Evolutionary conservation across 2,113 vertebrate genomes (phyloP).

Genomic region (Sakesphorus luctuosus): DNA sequence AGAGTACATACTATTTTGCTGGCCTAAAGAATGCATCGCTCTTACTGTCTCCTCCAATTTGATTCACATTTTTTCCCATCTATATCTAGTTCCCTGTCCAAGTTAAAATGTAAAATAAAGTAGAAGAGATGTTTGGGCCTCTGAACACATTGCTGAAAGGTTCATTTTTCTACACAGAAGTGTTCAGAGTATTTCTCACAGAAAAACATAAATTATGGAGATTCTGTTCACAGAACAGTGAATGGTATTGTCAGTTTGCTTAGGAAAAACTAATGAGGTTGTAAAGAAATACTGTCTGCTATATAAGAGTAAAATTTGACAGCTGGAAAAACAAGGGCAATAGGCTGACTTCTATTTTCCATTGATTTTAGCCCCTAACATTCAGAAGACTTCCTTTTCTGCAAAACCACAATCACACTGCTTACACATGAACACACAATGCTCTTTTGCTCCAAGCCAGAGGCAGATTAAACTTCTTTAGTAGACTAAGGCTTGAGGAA

Average conservation of each 20-base stretch:
- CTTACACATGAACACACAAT: constrained; percentile 32
- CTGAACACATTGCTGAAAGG: constrained; percentile 31
- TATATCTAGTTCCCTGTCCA: background rate
- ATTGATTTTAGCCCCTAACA: constrained; percentile 60
- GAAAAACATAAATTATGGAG: constrained; percentile 39
- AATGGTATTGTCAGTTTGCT: constrained; percentile 60
- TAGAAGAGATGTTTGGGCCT: background rate
- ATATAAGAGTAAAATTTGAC: constrained; percentile 72
- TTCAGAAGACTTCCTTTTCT: constrained; percentile 61
- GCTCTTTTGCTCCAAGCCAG: constrained; percentile 55
- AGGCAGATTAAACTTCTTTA: constrained; percentile 57
- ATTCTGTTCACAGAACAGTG: constrained; percentile 45
- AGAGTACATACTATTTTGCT: background rate
- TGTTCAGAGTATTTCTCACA: constrained; percentile 40
- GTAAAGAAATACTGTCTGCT: constrained; percentile 73
- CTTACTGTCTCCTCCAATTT: background rate
- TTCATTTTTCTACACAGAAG: constrained; percentile 20
- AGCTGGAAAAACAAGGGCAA: constrained; percentile 76
- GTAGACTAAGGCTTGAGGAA: constrained; percentile 30
- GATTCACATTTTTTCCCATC: background rate
- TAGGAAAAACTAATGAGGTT: constrained; percentile 65
- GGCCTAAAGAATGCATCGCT: background rate
- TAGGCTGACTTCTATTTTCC: constrained; percentile 64
- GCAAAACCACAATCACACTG: constrained; percentile 51
- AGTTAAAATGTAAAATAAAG: constrained; percentile 28